These are phyloP conservation scores for Dryococelus australis DNA, from an alignment of 2,888 invertebrate species.

Conservation along the genomic window DNA sequence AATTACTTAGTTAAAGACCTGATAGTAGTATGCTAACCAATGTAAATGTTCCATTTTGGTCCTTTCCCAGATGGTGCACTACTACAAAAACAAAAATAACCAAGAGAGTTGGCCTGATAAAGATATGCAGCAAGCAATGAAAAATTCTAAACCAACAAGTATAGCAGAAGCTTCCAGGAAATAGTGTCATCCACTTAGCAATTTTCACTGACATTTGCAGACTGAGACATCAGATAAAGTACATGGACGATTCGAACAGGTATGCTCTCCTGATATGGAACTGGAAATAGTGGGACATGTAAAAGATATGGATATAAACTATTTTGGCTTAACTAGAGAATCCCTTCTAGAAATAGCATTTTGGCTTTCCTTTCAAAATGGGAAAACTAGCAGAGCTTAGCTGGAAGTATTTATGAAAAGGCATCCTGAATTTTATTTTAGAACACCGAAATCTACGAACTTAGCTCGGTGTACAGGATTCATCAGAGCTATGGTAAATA, in stretches of 20 bases:
- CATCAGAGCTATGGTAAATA: background rate
- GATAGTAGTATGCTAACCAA: no score
- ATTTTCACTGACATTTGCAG: background rate
- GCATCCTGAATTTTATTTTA: background rate
- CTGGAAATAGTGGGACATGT: slow-evolving; percentile 13
- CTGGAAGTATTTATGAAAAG: slow-evolving; percentile 28
- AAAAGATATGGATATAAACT: slow-evolving; percentile 19
- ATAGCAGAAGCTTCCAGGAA: slow-evolving; percentile 22
- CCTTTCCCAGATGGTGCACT: background rate
- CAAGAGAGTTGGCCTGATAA: background rate
- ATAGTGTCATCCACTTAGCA: background rate
- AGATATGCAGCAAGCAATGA: background rate
- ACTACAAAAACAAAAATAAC: background rate
- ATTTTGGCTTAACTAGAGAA: slow-evolving; percentile 22
- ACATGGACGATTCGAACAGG: background rate
- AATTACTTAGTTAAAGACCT: no score
- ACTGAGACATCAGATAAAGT: background rate
- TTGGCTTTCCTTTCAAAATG: background rate
- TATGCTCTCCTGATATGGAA: background rate
- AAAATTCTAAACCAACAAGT: background rate
- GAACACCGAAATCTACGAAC: slow-evolving; percentile 25
- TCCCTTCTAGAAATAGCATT: slow-evolving; percentile 17
- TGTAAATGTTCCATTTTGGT: background rate
- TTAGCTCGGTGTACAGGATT: slow-evolving; percentile 26
- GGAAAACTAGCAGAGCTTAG: slow-evolving; percentile 28